These are phyloP conservation scores for Cyanoderma ruficeps DNA, from an alignment of 2,113 vertebrate species.

Conservation along the genomic window DNA sequence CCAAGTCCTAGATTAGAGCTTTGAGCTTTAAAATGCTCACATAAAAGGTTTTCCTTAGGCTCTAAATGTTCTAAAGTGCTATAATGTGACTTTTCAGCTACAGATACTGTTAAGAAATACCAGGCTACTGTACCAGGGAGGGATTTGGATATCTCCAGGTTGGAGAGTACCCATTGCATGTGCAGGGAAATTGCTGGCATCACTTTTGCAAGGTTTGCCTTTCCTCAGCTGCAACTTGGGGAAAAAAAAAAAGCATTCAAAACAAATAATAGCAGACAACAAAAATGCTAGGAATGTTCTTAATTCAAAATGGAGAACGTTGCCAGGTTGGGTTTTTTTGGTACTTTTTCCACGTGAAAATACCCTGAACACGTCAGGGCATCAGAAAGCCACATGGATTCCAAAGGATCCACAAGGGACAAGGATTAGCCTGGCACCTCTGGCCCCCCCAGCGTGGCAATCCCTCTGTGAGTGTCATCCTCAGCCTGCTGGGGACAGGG, in stretches of 20 bases:
- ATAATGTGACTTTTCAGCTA: slow-evolving; percentile 55
- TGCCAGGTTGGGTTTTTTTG: background rate
- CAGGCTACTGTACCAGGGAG: slow-evolving; percentile 4
- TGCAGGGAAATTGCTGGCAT: background rate
- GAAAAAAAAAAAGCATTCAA: rapidly evolving
- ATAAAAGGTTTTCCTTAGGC: slow-evolving; percentile 60
- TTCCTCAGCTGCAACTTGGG: background rate
- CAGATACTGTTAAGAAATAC: slow-evolving; percentile 59
- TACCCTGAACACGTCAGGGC: background rate
- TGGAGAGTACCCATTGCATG: background rate
- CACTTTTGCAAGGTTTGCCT: background rate
- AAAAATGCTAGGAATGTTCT: background rate
- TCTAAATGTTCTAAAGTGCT: slow-evolving; percentile 63
- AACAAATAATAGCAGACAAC: background rate
- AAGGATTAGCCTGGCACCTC: background rate
- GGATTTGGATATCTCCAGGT: slow-evolving; percentile 5
- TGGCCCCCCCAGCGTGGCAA: rapidly evolving
- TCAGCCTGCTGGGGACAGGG: background rate
- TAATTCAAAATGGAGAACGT: background rate
- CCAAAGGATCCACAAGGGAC: background rate
- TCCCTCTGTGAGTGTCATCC: background rate
- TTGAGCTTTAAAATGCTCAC: slow-evolving; percentile 73
- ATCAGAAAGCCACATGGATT: background rate
- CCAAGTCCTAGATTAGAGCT: slow-evolving; percentile 75
- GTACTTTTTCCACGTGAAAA: background rate